These are phyloP conservation scores for Burhinus bistriatus DNA, from an alignment of 2,113 vertebrate species.

Conservation along the genomic window DNA sequence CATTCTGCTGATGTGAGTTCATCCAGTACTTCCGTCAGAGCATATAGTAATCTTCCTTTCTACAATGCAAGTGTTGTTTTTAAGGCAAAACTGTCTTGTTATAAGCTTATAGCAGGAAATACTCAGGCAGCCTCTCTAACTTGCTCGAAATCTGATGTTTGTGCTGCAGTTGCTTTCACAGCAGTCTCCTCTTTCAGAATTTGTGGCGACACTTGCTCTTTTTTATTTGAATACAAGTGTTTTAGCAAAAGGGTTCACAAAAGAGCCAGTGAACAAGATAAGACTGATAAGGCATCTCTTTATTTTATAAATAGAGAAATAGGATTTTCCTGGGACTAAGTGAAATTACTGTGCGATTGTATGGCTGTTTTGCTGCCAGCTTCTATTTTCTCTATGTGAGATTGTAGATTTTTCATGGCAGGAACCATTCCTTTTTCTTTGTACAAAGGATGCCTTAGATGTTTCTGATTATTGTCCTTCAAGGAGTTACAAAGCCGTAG, in stretches of 20 bases:
- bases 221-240: background rate
- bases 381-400: background rate
- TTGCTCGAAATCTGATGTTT: background rate
- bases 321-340: background rate
- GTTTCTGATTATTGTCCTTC: background rate
- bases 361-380: background rate
- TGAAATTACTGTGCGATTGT: background rate
- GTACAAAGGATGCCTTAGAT: background rate
- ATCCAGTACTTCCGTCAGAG: background rate
- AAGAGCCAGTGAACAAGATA: background rate
- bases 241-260: background rate
- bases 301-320: background rate
- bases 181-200: constrained; percentile 7
- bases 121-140: background rate
- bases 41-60: background rate
- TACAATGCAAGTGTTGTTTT: background rate
- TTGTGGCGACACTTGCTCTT: background rate
- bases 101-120: background rate
- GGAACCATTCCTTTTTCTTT: background rate
- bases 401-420: background rate
- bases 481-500: background rate
- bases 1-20: background rate
- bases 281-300: background rate
- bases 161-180: constrained; percentile 19
- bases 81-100: background rate